Evolutionary conservation across 2,113 vertebrate species (phyloP), one percentile per base, ranked within the genome.

Genomic region (Semicossyphus pulcher): DNA sequence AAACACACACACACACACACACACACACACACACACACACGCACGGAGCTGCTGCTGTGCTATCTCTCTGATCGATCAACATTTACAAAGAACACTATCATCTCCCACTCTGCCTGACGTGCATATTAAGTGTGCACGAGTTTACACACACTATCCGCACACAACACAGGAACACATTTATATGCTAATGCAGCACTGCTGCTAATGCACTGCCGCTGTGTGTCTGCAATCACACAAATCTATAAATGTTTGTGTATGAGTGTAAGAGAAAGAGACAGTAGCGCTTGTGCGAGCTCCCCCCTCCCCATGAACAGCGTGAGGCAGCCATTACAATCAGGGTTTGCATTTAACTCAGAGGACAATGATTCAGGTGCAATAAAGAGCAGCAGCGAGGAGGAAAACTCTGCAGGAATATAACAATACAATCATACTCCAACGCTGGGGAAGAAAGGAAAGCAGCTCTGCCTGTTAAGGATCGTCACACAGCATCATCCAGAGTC

Each of bases 281-380:
- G 68, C n/a, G 20, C 61, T 44, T 45, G 39, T 56, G 47, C 75
- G 61, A 16, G 20, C n/a, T 28, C 21, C 2, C 39, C 45, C 31
- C 6, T 21, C n/a, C 36, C 49, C 44, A 54, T 62, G 68, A 67
- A 75, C 64, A 78, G 73, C 20, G 41, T 69, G 73, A 75, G 56
- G 54, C 44, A 49, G 34, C 72, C 74, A 68, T 83, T 82, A 71
- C 76, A 82, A 80, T 87, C 82, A 80, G 66, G 41, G n/a, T 48
- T 53, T 75, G 16, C 42, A 65, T 85, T 81, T 83, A 68, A 54
- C 65, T 59, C 68, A 31, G 61, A 37, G 60, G 71, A 73, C 76
- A 70, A 79, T 57, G 45, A 77, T 75, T 67, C 61, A 56, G 65
- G 60, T 67, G 56, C 76, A 77, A 57, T 71, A 49, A 60, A 80